phyloP scores from a whole-genome alignment of 1,140 invertebrate species.

The Macrotrachela quadricornifera region DNA sequence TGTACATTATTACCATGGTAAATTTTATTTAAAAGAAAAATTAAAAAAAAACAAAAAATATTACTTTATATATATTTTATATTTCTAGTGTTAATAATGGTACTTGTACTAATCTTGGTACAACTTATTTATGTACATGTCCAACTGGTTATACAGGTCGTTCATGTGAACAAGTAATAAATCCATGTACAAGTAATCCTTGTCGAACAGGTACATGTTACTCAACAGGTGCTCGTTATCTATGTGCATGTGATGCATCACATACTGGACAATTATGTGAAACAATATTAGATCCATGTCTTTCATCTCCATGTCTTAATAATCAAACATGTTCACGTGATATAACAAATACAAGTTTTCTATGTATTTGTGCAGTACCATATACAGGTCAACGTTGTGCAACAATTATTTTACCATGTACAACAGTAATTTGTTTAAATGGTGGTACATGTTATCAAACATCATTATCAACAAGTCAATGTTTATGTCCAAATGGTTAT shows the following conservation, averaged over 20 bases:
- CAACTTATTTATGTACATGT: slow-evolving; percentile 42
- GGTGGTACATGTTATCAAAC: slow-evolving; percentile 2
- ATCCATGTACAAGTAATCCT: slow-evolving; percentile 15
- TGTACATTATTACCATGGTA: too few relatives aligned
- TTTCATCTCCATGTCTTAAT: slow-evolving; percentile 44
- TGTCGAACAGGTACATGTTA: slow-evolving; percentile 7
- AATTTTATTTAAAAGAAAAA: too few relatives aligned
- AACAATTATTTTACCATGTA: not conserved
- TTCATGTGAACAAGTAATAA: slow-evolving; percentile 10
- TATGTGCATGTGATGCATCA: too few relatives aligned
- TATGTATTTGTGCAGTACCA: slow-evolving; percentile 4
- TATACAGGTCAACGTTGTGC: slow-evolving; percentile 9
- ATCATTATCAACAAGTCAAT: not conserved
- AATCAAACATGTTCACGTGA: slow-evolving; percentile 48
- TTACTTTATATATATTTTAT: too few relatives aligned
- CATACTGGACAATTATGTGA: slow-evolving; percentile 16
- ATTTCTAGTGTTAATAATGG: slow-evolving; percentile 12
- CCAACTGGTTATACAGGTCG: slow-evolving; percentile 8
- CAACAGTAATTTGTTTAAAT: not conserved
- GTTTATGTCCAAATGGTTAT: not conserved
- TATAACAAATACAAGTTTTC: slow-evolving; percentile 1
- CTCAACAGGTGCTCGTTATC: too few relatives aligned
- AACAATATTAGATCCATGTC: slow-evolving; percentile 34
- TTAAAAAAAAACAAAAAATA: too few relatives aligned
- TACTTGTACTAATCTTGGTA: slow-evolving; percentile 22